A percentile compares a stretch with the other conserved stretches of the same genome.
phyloP scores from a whole-genome alignment of 2,797 vertebrate genomes.

The Pitangus sulphuratus region DNA sequence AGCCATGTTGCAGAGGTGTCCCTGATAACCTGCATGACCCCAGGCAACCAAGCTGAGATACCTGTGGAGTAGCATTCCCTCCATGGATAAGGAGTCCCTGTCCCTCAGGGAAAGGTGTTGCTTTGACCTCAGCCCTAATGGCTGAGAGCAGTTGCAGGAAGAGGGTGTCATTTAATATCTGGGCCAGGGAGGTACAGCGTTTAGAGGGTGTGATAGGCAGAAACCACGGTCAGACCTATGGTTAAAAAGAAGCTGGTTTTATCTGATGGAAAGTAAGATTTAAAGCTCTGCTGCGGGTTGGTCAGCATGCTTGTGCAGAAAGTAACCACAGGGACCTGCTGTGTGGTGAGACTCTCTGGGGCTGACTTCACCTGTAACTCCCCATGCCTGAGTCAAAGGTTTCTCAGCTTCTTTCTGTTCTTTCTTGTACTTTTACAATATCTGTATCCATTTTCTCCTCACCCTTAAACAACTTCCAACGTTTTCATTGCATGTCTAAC shows the following conservation, averaged over 20 bases:
- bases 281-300: not conserved
- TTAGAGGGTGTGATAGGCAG: not conserved
- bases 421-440: constrained; percentile 14
- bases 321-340: rapidly evolving
- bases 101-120: not conserved
- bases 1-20: not conserved
- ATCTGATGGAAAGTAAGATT: not conserved
- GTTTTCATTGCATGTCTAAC: constrained; percentile 41
- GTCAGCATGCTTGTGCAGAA: not conserved
- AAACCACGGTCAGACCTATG: not conserved
- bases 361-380: not conserved
- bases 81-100: not conserved
- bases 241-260: not conserved
- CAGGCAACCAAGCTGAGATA: not conserved
- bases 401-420: not conserved
- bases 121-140: not conserved
- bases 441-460: constrained; percentile 5
- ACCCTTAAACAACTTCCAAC: constrained; percentile 37
- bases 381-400: not conserved
- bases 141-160: not conserved
- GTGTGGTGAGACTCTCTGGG: not conserved
- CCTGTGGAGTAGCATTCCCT: not conserved
- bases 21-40: not conserved
- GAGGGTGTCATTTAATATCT: not conserved
- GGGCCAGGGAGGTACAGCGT: not conserved